Conservation (phyloP, 2,113 vertebrate species). For the Sinocyclocheilus grahami region DNA sequence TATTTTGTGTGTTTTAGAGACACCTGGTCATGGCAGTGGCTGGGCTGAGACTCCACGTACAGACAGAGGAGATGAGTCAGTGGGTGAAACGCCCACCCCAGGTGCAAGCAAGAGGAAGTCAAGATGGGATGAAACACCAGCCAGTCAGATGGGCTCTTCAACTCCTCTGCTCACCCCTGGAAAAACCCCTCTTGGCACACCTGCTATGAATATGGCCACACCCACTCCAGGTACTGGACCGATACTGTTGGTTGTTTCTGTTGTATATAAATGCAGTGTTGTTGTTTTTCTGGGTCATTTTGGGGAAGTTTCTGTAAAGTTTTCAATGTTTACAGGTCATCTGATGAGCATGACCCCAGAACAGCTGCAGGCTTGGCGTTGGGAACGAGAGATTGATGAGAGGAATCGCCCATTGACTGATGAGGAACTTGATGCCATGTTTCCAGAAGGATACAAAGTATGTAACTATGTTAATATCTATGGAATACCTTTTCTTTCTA, state of each 20-base stretch:
- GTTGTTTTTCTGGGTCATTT: background rate
- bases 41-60: conserved; percentile 98
- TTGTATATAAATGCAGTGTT: too few species aligned
- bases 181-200: conserved; percentile 96
- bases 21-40: conserved; percentile 94
- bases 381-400: conserved; percentile 98
- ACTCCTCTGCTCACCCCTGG: conserved; percentile 95
- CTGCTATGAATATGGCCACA: conserved; percentile 98
- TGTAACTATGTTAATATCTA: background rate
- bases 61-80: conserved; percentile 94
- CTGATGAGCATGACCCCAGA: conserved; percentile 99
- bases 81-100: conserved; percentile 96
- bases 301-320: background rate
- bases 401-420: conserved; percentile 96
- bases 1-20: conserved; percentile 75
- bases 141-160: conserved; percentile 97
- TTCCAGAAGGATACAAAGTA: conserved; percentile 98
- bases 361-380: conserved; percentile 97
- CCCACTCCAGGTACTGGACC: conserved; percentile 87
- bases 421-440: conserved; percentile 98
- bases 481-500: background rate
- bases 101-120: conserved; percentile 98
- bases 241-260: background rate
- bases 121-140: conserved; percentile 96
- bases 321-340: conserved; percentile 78